Evolutionary conservation across 2,797 vertebrate genomes (phyloP).

Genomic region (Sorex maritimensis): DNA sequence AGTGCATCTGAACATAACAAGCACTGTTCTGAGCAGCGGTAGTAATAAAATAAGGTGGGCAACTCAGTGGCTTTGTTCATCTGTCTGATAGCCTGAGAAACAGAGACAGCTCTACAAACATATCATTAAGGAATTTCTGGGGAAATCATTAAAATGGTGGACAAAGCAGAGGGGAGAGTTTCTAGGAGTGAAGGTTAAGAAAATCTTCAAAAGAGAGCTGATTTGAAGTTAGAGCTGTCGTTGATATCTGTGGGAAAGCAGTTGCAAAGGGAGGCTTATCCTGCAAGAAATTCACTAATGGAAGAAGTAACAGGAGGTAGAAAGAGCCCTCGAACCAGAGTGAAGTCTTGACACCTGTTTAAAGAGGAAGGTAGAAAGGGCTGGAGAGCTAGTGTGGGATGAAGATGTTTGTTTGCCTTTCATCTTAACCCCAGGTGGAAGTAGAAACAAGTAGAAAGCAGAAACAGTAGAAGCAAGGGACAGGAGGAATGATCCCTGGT

Average conservation of each 20-base stretch:
- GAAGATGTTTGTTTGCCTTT: no score
- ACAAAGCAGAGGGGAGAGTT: neutral
- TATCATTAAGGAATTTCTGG: neutral
- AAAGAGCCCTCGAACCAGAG: neutral
- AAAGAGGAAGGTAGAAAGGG: no score
- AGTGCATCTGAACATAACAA: neutral
- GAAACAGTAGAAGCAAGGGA: no score
- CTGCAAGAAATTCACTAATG: neutral
- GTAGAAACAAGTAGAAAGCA: no score
- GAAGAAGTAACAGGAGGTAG: neutral
- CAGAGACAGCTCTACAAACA: neutral
- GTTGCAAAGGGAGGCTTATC: neutral
- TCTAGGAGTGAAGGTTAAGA: neutral
- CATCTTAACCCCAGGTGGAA: no score
- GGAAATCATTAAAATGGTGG: neutral
- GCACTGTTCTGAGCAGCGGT: neutral
- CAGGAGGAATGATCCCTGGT: no score
- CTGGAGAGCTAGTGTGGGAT: no score
- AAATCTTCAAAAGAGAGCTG: conserved; percentile 15
- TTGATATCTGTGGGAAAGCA: neutral
- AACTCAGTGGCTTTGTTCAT: neutral
- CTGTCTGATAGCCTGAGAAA: neutral
- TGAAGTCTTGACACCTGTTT: neutral
- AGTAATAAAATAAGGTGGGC: neutral
- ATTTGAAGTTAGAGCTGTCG: neutral